Evolutionary conservation across 2,888 invertebrate genomes (phyloP).

Genomic region (Drosophila parthenogenetica): DNA sequence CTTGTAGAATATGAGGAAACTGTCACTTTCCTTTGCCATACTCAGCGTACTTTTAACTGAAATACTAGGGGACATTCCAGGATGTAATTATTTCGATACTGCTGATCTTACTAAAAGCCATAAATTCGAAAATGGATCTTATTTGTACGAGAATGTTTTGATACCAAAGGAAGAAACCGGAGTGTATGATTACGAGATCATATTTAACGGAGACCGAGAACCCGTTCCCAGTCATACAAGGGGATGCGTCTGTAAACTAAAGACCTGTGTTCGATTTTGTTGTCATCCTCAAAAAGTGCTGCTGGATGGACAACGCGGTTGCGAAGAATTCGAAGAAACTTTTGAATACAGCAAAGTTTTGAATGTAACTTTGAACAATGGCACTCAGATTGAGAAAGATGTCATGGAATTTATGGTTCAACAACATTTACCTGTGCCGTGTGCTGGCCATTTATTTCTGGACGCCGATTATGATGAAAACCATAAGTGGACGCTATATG

Average conservation of each 20-base stretch:
- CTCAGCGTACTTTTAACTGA: not conserved
- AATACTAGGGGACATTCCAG: constrained; percentile 85
- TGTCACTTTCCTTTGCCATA: not conserved
- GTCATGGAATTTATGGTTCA: constrained; percentile 34
- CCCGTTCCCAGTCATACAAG: constrained; percentile 46
- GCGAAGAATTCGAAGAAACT: not conserved
- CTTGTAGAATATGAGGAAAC: constrained; percentile 3
- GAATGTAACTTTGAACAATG: constrained; percentile 37
- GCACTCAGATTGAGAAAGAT: constrained; percentile 6
- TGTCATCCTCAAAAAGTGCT: constrained; percentile 18
- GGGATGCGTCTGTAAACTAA: constrained; percentile 47
- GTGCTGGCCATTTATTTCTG: constrained; percentile 4
- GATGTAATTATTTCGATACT: constrained; percentile 59
- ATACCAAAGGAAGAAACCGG: constrained; percentile 52
- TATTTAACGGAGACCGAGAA: constrained; percentile 2
- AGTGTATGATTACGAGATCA: constrained; percentile 47
- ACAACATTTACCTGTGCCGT: constrained; percentile 46
- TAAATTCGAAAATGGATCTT: constrained; percentile 53
- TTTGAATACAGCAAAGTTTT: constrained; percentile 17
- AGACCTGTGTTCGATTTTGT: constrained; percentile 24
- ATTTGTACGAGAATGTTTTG: constrained; percentile 54
- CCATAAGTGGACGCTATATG: constrained; percentile 39
- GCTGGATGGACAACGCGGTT: not conserved
- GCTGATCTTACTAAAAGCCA: constrained; percentile 52
- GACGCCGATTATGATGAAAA: not conserved